Evolutionary conservation across 2,888 invertebrate genomes (phyloP).

Genomic region (Xylocampa areola): DNA sequence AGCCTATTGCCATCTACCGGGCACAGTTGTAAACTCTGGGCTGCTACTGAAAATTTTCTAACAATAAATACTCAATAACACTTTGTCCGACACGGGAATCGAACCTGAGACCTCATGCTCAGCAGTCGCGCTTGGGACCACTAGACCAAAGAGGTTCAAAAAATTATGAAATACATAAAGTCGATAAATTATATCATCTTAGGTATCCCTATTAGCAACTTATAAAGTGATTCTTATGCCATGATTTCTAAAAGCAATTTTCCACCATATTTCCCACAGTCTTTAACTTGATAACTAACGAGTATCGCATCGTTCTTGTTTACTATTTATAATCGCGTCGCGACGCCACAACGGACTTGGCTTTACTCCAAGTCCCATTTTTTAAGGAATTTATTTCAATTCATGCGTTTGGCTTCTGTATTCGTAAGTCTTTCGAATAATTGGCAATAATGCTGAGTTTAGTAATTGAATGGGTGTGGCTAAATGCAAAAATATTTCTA

Average conservation of each 20-base stretch:
- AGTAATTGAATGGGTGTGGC: conserved; percentile 10
- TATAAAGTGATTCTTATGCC: no score
- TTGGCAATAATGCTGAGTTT: conserved; percentile 22
- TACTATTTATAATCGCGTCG: conserved; percentile 63
- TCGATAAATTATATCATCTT: no score
- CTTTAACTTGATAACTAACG: conserved; percentile 41
- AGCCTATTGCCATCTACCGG: no score
- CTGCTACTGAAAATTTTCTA: no score
- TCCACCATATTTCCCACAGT: conserved; percentile 9
- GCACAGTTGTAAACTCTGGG: no score
- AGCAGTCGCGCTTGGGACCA: no score
- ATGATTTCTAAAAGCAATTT: background rate
- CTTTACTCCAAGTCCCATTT: conserved; percentile 61
- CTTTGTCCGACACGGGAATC: no score
- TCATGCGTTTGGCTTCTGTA: conserved; percentile 54
- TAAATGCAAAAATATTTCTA: conserved; percentile 1
- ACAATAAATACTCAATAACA: no score
- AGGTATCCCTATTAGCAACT: no score
- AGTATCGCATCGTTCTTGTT: conserved; percentile 48
- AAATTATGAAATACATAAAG: no score
- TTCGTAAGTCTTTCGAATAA: conserved; percentile 45
- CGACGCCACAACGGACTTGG: conserved; percentile 61
- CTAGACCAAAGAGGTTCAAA: no score
- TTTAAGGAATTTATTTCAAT: conserved; percentile 63
- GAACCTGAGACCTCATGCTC: no score